Percentiles rank a stretch among this genome's conserved stretches.
These are phyloP conservation scores for Tragelaphus scriptus DNA, from an alignment of 2,113 vertebrate genomes.

Conservation along the genomic window DNA sequence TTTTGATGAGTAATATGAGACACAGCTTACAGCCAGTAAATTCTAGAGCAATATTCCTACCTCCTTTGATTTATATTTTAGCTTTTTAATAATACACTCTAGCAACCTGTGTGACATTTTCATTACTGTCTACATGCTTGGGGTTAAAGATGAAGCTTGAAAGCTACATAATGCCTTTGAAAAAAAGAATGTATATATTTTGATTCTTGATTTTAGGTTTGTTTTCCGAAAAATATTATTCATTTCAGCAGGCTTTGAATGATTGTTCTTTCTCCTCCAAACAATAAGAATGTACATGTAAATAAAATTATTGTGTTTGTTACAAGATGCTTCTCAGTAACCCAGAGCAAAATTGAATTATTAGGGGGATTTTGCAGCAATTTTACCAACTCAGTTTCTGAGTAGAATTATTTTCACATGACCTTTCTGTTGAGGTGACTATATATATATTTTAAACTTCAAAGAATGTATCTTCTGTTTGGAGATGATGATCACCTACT, in stretches of 20 bases:
- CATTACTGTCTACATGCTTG: constrained; percentile 60
- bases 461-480: background rate
- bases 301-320: background rate
- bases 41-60: constrained; percentile 54
- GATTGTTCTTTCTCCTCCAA: background rate
- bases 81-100: constrained; percentile 62
- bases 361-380: background rate
- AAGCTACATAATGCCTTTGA: constrained; percentile 25
- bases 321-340: background rate
- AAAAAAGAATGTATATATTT: constrained; percentile 2
- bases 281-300: background rate
- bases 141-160: constrained; percentile 64
- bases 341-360: background rate
- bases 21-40: constrained; percentile 51
- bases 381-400: background rate
- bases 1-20: constrained; percentile 56
- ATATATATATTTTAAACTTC: background rate
- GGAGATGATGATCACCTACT: background rate
- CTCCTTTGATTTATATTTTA: constrained; percentile 48
- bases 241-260: background rate
- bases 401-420: background rate
- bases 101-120: constrained; percentile 62
- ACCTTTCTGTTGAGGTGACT: background rate
- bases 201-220: constrained; percentile 24
- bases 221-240: constrained; percentile 1